These are phyloP conservation scores for Phaonia tiefii DNA, from an alignment of 2,888 invertebrate genomes.

Conservation along the genomic window DNA sequence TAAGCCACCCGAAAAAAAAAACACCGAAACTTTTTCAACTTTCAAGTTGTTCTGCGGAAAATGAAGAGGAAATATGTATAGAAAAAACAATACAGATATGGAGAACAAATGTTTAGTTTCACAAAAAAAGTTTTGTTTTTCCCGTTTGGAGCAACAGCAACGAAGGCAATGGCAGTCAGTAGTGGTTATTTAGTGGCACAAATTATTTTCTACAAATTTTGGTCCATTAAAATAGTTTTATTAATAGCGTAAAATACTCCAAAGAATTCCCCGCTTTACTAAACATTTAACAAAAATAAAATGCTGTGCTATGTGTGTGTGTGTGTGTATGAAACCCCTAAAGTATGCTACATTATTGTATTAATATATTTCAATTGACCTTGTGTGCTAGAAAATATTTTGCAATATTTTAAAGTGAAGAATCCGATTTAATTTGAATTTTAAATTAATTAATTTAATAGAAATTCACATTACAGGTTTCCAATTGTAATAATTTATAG, in stretches of 20 bases:
- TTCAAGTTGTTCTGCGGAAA: conserved; percentile 45
- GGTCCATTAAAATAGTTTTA: conserved; percentile 28
- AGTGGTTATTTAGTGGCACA: conserved; percentile 22
- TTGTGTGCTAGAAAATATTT: neutral
- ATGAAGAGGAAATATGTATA: conserved; percentile 44
- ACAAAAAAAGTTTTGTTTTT: conserved; percentile 14
- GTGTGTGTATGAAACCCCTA: conserved; percentile 6
- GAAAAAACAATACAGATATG: conserved; percentile 27
- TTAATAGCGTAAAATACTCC: conserved; percentile 23
- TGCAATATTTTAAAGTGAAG: neutral
- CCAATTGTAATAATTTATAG: conserved; percentile 12
- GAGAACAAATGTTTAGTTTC: conserved; percentile 34
- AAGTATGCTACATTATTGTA: conserved; percentile 10
- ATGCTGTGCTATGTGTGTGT: neutral
- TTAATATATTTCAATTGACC: neutral
- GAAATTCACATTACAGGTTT: conserved; percentile 24
- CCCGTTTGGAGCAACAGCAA: neutral
- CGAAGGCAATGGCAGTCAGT: neutral
- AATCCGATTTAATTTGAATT: conserved; percentile 19
- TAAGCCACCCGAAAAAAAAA: conserved; percentile 8
- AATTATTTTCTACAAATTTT: conserved; percentile 22
- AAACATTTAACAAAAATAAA: neutral
- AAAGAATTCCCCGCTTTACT: neutral
- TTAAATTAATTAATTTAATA: conserved; percentile 34
- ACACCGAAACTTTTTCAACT: conserved; percentile 33